These are phyloP conservation scores for Rafetus swinhoei DNA, from an alignment of 2,113 vertebrate species.

Conservation along the genomic window DNA sequence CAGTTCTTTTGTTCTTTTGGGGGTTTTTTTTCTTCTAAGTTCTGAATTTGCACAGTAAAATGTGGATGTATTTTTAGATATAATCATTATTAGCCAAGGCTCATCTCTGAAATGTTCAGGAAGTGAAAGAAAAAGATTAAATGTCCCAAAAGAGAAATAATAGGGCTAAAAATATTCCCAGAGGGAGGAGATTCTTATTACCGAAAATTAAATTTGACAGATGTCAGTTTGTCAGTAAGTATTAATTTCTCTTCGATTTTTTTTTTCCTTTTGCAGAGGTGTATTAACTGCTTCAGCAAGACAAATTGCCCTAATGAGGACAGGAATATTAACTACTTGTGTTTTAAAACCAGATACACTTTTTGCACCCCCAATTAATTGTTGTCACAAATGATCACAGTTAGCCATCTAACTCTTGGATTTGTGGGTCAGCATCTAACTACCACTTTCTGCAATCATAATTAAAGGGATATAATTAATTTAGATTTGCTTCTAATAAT, in stretches of 20 bases:
- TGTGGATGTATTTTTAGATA: background rate
- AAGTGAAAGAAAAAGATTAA: background rate
- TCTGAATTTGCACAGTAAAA: background rate
- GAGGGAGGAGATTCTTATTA: background rate
- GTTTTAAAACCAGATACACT: background rate
- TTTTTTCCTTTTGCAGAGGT: background rate
- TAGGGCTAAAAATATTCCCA: conserved; percentile 35
- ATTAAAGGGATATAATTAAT: background rate
- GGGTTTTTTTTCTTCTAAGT: background rate
- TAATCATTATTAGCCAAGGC: background rate
- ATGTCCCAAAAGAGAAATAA: conserved; percentile 38
- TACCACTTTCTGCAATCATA: background rate
- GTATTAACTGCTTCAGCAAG: conserved; percentile 27
- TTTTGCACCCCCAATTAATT: conserved; percentile 13
- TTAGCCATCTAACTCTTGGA: rapidly evolving
- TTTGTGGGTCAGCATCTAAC: background rate
- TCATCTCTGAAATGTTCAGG: background rate
- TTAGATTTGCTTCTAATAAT: background rate
- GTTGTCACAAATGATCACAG: background rate
- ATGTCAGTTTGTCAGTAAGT: conserved; percentile 15
- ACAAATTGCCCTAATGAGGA: conserved; percentile 37
- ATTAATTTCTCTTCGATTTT: background rate
- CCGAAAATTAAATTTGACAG: conserved; percentile 45
- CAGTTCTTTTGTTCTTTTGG: background rate
- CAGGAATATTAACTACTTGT: conserved; percentile 5